A percentile compares a stretch with the other conserved stretches of the same genome.
Evolutionary conservation across 1,140 invertebrate genomes (phyloP).

Genomic region (Drosophila azteca): DNA sequence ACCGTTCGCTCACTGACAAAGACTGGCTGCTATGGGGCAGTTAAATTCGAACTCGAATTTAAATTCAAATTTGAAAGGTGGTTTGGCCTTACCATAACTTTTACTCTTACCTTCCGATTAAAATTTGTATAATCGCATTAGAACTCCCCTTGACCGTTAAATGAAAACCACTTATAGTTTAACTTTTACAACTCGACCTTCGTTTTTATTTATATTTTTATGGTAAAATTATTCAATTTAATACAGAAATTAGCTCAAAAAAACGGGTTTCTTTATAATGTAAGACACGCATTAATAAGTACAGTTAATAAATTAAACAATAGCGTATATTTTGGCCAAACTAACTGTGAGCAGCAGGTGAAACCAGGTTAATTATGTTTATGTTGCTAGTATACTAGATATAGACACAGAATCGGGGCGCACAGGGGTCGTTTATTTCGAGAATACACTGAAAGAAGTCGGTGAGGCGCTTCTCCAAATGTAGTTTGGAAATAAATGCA

Average conservation of each 20-base stretch:
- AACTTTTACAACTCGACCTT: conserved; percentile 58
- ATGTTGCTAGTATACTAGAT: conserved; percentile 5
- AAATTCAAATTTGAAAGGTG: conserved; percentile 1
- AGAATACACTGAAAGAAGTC: conserved; percentile 74
- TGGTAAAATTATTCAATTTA: conserved; percentile 69
- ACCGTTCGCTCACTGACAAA: neutral
- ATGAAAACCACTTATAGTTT: neutral
- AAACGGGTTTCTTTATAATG: conserved; percentile 30
- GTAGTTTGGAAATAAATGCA: conserved; percentile 79
- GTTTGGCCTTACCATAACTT: too few species aligned
- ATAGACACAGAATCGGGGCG: conserved; percentile 12
- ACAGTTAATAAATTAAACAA: conserved; percentile 81
- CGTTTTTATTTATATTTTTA: conserved; percentile 66
- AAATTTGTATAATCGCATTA: too few species aligned
- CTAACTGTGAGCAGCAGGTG: conserved; percentile 39
- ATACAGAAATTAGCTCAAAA: conserved; percentile 60
- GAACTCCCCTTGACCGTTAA: neutral
- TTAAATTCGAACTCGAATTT: neutral
- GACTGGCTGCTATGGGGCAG: neutral
- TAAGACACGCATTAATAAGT: conserved; percentile 68
- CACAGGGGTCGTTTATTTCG: conserved; percentile 57
- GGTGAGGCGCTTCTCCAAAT: conserved; percentile 57
- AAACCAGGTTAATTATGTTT: conserved; percentile 41
- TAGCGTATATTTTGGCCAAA: conserved; percentile 65
- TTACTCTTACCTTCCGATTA: too few species aligned